Evolutionary conservation across 2,888 invertebrate genomes (phyloP).

Genomic region (Limulus polyphemus): DNA sequence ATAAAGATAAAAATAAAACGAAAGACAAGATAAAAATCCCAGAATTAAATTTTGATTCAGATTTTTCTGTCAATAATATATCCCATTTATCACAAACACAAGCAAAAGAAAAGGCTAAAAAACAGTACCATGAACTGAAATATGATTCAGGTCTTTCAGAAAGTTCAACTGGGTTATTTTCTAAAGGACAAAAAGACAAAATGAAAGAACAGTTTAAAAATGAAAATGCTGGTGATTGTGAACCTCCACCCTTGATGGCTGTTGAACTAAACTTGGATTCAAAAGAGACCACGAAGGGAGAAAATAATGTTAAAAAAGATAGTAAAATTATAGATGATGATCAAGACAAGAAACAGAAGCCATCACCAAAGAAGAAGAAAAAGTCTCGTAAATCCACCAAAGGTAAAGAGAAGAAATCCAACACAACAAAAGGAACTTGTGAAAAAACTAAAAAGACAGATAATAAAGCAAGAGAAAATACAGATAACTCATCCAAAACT

Average conservation of each 20-base stretch:
- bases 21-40: constrained; percentile 9
- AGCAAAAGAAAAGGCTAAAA: constrained; percentile 11
- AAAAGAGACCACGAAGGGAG: neutral
- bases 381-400: constrained; percentile 22
- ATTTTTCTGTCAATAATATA: constrained; percentile 10
- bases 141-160: constrained; percentile 8
- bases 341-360: constrained; percentile 17
- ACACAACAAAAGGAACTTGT: neutral
- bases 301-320: constrained; percentile 10
- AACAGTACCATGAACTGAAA: constrained; percentile 10
- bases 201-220: constrained; percentile 9
- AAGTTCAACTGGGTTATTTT: constrained; percentile 6
- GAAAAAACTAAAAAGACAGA: neutral
- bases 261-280: neutral
- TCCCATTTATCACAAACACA: constrained; percentile 6
- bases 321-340: constrained; percentile 7
- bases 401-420: constrained; percentile 20
- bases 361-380: constrained; percentile 24
- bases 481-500: too few relatives aligned
- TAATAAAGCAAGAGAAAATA: neutral
- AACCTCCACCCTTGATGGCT: neutral
- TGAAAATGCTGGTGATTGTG: neutral
- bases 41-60: constrained; percentile 12
- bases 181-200: constrained; percentile 28
- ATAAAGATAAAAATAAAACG: too few relatives aligned